Evolutionary conservation across 2,113 vertebrate genomes (phyloP).

Genomic region (Tamias sibiricus): DNA sequence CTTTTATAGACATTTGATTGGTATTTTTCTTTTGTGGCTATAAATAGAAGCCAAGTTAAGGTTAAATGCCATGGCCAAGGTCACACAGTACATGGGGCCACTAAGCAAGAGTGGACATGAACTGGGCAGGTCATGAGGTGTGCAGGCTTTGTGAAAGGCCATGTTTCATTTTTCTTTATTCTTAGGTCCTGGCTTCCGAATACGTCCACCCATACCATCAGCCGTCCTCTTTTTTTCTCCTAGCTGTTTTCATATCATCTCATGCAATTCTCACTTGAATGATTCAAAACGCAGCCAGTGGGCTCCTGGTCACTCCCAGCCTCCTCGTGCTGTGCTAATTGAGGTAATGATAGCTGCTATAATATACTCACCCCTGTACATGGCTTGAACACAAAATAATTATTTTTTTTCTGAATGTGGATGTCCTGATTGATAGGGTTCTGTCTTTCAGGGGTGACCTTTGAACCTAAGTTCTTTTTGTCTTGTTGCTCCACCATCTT

Average conservation of each 20-base stretch:
- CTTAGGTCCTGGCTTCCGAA: not conserved
- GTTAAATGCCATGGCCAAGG: not conserved
- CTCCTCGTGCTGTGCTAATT: not conserved
- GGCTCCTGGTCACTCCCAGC: not conserved
- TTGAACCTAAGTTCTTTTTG: not conserved
- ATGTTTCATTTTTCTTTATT: not conserved
- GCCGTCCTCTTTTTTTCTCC: not conserved
- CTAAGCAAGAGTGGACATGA: not conserved
- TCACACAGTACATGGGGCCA: not conserved
- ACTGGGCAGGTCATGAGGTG: not conserved
- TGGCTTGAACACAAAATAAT: not conserved
- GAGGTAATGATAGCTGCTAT: not conserved
- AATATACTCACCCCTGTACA: not conserved
- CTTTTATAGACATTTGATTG: not conserved
- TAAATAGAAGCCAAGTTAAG: constrained; percentile 3
- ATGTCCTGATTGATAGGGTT: not conserved
- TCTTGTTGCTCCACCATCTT: not conserved
- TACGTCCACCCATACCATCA: not conserved
- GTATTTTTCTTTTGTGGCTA: constrained; percentile 36
- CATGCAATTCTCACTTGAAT: not conserved
- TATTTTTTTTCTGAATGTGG: not conserved
- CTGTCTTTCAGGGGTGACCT: not conserved
- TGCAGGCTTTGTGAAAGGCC: not conserved
- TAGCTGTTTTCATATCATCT: not conserved
- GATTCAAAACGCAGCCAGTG: not conserved